Conservation (phyloP, 1,140 invertebrate genomes). For the Drosophila arawakana region DNA sequence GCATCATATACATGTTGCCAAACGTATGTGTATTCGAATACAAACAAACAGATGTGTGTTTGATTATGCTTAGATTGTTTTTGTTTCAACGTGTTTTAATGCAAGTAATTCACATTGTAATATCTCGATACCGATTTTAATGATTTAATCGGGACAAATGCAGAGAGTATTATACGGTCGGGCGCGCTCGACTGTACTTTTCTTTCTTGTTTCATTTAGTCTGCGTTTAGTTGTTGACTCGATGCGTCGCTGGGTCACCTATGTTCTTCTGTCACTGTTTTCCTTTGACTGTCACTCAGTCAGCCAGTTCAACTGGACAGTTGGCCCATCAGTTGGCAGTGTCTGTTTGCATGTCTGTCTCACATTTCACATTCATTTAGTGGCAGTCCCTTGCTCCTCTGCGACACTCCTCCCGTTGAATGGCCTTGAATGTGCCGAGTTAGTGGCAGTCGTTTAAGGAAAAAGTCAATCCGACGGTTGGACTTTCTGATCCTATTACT, state of each 20-base stretch:
- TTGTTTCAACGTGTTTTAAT: too few relatives aligned
- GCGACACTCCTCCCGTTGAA: not conserved
- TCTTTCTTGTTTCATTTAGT: conserved; percentile 68
- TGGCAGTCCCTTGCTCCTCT: not conserved
- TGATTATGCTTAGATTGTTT: too few relatives aligned
- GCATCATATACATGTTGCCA: too few relatives aligned
- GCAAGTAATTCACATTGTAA: too few relatives aligned
- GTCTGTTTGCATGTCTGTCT: conserved; percentile 45
- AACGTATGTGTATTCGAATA: too few relatives aligned
- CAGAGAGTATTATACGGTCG: too few relatives aligned
- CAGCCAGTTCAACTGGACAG: conserved; percentile 19
- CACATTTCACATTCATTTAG: conserved; percentile 47
- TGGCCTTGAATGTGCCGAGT: conserved; percentile 26
- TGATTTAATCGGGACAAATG: too few relatives aligned
- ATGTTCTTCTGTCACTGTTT: conserved; percentile 28
- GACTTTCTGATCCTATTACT: too few relatives aligned
- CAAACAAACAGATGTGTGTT: too few relatives aligned
- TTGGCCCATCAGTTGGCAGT: conserved; percentile 31
- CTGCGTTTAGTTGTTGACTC: conserved; percentile 74
- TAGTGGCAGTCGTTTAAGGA: conserved; percentile 4
- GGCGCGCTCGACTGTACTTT: too few relatives aligned
- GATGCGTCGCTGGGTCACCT: conserved; percentile 47
- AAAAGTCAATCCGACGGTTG: not conserved
- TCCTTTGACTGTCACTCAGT: conserved; percentile 2
- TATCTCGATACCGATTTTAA: too few relatives aligned